phyloP scores from a whole-genome alignment of 1,140 invertebrate genomes.

The Scaptomyza pallida region DNA sequence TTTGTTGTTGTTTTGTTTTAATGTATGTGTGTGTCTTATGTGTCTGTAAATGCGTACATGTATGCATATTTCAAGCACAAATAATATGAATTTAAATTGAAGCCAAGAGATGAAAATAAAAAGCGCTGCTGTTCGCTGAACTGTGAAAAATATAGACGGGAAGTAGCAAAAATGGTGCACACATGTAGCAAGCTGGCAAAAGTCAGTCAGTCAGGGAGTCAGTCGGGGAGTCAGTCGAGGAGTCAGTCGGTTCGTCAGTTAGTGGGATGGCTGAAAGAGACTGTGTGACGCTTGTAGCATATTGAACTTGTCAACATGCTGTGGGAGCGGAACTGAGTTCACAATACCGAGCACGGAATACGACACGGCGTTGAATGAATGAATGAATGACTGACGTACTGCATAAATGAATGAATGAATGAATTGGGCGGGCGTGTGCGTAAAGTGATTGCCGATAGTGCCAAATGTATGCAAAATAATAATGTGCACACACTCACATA shows the following conservation, averaged over 20 bases:
- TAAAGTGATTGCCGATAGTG: constrained; percentile 69
- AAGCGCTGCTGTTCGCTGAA: constrained; percentile 48
- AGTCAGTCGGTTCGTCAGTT: constrained; percentile 3
- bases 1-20: constrained; percentile 16
- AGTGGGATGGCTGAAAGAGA: not conserved
- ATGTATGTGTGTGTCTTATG: constrained; percentile 14
- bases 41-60: constrained; percentile 4
- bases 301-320: constrained; percentile 74
- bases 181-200: constrained; percentile 56
- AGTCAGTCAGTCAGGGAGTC: constrained; percentile 32
- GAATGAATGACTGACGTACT: constrained; percentile 41
- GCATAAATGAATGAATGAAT: constrained; percentile 12
- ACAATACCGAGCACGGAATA: constrained; percentile 12
- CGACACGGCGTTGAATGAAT: constrained; percentile 39
- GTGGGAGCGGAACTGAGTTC: constrained; percentile 55
- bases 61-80: constrained; percentile 53
- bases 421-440: constrained; percentile 42
- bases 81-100: constrained; percentile 81
- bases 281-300: constrained; percentile 29
- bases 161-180: constrained; percentile 64
- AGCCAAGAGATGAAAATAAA: constrained; percentile 44
- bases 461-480: constrained; percentile 68
- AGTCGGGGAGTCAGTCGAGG: constrained; percentile 2
- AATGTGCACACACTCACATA: constrained; percentile 44
- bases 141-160: constrained; percentile 72